These are phyloP conservation scores for Bubo bubo DNA, from an alignment of 2,113 vertebrate species.

Conservation along the genomic window DNA sequence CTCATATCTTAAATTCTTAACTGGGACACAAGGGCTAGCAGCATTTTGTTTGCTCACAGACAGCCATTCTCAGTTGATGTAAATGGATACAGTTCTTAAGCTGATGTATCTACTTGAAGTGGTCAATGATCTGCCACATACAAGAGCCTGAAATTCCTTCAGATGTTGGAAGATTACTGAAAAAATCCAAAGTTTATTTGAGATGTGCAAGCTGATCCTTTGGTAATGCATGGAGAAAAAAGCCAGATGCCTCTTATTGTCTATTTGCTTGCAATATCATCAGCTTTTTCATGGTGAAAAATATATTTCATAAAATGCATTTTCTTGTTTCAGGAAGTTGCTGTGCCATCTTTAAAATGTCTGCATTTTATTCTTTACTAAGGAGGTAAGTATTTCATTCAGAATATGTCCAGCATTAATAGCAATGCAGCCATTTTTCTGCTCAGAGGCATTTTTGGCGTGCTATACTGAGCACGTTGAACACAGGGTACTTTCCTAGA, in stretches of 20 bases:
- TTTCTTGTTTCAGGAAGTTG: background rate
- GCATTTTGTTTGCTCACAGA: background rate
- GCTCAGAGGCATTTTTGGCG: background rate
- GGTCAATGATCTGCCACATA: background rate
- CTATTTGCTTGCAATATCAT: background rate
- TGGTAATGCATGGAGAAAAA: background rate
- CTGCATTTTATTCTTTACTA: slow-evolving; percentile 1
- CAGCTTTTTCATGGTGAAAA: background rate
- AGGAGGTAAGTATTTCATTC: background rate
- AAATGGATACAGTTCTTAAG: background rate
- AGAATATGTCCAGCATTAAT: background rate
- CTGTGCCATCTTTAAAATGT: background rate
- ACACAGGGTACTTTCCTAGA: background rate
- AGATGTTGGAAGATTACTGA: background rate
- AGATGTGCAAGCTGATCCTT: background rate
- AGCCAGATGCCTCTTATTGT: background rate
- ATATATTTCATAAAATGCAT: background rate
- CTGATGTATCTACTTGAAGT: background rate
- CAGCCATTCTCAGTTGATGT: background rate
- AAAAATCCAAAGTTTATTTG: background rate
- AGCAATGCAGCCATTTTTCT: slow-evolving; percentile 44
- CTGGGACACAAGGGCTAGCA: background rate
- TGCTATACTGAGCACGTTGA: background rate
- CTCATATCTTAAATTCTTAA: background rate
- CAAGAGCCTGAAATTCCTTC: background rate